Conservation (phyloP, 2,113 vertebrate species). For the Mionectes macconnelli region DNA sequence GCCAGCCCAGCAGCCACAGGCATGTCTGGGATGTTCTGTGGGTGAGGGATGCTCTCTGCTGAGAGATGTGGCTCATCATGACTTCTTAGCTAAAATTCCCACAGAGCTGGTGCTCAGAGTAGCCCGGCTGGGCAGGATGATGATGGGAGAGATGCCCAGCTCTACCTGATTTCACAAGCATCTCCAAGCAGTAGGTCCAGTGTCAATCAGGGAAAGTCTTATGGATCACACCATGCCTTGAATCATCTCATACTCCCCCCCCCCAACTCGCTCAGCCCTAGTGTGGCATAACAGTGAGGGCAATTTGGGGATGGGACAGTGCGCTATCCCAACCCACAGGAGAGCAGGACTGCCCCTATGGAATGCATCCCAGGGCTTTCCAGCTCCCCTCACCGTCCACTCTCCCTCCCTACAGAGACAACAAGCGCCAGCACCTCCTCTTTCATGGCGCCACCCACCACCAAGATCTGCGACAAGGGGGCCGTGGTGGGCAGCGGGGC, state of each 20-base stretch:
- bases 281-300: not conserved
- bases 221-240: not conserved
- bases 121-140: not conserved
- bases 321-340: rapidly evolving
- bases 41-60: rapidly evolving
- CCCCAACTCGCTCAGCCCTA: not conserved
- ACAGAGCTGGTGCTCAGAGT: not conserved
- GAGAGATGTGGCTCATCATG: not conserved
- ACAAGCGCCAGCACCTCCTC: conserved; percentile 65
- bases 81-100: not conserved
- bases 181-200: not conserved
- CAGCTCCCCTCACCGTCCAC: not conserved
- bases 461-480: conserved; percentile 59
- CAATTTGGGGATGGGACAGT: rapidly evolving
- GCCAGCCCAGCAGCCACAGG: not conserved
- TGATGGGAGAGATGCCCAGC: not conserved
- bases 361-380: no score
- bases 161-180: not conserved
- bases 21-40: not conserved
- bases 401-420: conserved; percentile 43
- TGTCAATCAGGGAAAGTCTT: not conserved
- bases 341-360: rapidly evolving
- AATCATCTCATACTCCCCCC: not conserved
- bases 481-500: conserved; percentile 35
- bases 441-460: conserved; percentile 62